Evolutionary conservation across 2,888 invertebrate genomes (phyloP), one percentile per base, ranked within the genome.

Genomic region (Polymixis lichenea): DNA sequence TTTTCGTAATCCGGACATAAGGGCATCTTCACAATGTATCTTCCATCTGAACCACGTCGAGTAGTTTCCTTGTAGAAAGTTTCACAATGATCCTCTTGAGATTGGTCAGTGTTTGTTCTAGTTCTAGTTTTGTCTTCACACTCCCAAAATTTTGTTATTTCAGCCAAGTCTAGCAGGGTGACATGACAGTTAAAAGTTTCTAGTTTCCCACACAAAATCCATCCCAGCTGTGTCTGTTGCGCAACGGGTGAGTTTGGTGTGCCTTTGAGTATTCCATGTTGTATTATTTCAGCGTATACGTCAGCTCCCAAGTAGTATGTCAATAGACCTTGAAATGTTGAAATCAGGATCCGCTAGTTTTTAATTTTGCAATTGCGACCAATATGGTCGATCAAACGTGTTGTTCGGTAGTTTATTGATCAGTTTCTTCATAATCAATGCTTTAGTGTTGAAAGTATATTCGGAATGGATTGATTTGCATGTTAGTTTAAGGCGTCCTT

Each of bases 391-490:
- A 6, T 46, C 32, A 46, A 76, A 67, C 15, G 67, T 51, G 7
- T 15, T 49, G 28, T 55, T 62, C 2, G 76, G 72, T 28, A 77
- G 28, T 9, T 72, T 68, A 11, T 77, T 77, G 3, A 49, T 69
- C 7, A 72, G 28, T 53, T 68, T 69, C 15, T 58, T 58, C 58
- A 77, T 56, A 28, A 77, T 60, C 13, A 72, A 51, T 15, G 60
- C 71, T 46, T 77, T 51, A 22, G 76, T 62, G 2, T 72, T 11
- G n/a, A 77, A 77, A 9, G 53, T 62, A 58, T 56, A 76, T 9
- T 72, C 72, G 2, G 72, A 72, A 38, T 77, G n/a, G n/a, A n/a
- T n/a, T n/a, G n/a, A 58, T 58, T 58, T 28, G 58, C 28, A 58
- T 28, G 28, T 58, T 28, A 55, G 11, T 19, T n/a, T 55, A 11